Evolutionary conservation across 2,113 vertebrate species (phyloP).

Genomic region (Carettochelys insculpta): DNA sequence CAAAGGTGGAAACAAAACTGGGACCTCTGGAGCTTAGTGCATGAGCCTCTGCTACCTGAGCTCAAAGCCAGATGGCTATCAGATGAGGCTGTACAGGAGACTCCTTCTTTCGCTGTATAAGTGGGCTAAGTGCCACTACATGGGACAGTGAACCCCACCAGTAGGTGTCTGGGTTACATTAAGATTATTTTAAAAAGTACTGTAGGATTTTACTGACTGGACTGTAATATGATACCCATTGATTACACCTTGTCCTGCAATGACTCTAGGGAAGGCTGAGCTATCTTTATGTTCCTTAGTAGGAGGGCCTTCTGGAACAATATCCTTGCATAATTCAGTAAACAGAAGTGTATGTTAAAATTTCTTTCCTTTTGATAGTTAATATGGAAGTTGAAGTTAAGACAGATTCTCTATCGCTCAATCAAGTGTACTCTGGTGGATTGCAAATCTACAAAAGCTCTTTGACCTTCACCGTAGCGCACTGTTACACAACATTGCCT

Average conservation of each 20-base stretch:
- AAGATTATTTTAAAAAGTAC: background rate
- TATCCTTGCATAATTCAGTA: background rate
- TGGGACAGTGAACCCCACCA: too few species aligned
- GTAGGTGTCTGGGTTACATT: too few species aligned
- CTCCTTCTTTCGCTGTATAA: too few species aligned
- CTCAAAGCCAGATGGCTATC: too few species aligned
- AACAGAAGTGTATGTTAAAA: background rate
- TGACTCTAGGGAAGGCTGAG: background rate
- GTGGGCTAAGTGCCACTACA: too few species aligned
- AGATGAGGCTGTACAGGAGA: too few species aligned
- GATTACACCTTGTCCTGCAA: background rate
- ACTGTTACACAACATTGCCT: background rate
- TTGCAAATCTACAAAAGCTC: background rate
- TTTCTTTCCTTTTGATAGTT: background rate
- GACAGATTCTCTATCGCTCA: background rate
- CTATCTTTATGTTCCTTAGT: background rate
- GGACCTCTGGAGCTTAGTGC: too few species aligned
- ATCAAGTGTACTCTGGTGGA: background rate
- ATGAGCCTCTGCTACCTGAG: too few species aligned
- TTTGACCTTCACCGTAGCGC: background rate
- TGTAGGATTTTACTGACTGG: background rate
- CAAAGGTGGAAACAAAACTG: too few species aligned
- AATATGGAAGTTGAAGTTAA: background rate
- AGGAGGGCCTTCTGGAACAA: background rate
- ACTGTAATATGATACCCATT: background rate